phyloP scores from a whole-genome alignment of 2,113 vertebrate species.

The Antidorcas marsupialis region DNA sequence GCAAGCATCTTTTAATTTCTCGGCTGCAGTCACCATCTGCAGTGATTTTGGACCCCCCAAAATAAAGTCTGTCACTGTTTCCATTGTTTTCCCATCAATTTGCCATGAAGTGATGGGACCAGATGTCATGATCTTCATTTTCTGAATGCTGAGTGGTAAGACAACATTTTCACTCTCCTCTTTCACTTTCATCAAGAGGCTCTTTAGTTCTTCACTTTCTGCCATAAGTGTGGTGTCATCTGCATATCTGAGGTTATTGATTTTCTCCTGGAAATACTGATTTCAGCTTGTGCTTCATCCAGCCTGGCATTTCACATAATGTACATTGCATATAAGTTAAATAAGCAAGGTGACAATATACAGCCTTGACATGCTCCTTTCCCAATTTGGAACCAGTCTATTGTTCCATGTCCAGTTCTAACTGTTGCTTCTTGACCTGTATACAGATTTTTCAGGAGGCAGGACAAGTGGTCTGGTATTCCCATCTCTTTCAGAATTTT shows the following conservation, averaged over 20 bases:
- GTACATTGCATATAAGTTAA: not conserved
- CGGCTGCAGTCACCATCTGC: not conserved
- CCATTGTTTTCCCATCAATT: not conserved
- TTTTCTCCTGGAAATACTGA: not conserved
- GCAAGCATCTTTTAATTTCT: not conserved
- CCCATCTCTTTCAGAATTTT: not conserved
- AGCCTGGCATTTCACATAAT: not conserved
- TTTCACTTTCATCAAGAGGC: not conserved
- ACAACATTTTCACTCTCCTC: not conserved
- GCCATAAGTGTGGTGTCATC: not conserved
- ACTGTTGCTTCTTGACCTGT: not conserved
- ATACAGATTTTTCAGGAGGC: not conserved
- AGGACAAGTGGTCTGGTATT: not conserved
- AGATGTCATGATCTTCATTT: not conserved
- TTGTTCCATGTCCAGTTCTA: not conserved
- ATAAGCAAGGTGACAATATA: not conserved
- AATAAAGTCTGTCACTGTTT: not conserved
- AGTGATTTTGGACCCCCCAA: not conserved
- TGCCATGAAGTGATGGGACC: not conserved
- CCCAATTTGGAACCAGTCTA: not conserved
- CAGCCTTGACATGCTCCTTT: not conserved
- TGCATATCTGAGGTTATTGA: not conserved
- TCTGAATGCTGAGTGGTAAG: not conserved
- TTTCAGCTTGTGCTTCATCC: not conserved
- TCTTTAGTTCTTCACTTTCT: not conserved